phyloP scores from a whole-genome alignment of 1,140 invertebrate genomes.

The Platyscapa corneri region DNA sequence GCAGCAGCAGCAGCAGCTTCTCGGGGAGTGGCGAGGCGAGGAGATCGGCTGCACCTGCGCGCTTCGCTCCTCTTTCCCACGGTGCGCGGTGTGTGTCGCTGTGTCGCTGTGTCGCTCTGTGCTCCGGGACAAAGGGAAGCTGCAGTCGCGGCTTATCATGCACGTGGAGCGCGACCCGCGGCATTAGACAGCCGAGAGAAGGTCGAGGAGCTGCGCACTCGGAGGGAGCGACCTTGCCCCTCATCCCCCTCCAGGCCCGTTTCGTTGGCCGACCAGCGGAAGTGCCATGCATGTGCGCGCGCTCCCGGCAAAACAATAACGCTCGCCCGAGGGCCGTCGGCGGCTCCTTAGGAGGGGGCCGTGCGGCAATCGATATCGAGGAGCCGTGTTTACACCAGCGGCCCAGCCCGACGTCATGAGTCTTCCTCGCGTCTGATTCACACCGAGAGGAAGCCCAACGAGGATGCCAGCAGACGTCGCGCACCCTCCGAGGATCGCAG shows the following conservation, averaged over 20 bases:
- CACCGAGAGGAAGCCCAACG: not conserved
- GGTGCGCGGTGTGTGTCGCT: not conserved
- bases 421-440: not conserved
- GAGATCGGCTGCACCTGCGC: too few relatives aligned
- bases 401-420: not conserved
- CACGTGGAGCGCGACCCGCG: not conserved
- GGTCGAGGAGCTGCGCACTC: not conserved
- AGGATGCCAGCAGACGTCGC: constrained; percentile 39
- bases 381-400: constrained; percentile 1
- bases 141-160: not conserved
- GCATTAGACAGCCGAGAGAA: too few relatives aligned
- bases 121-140: not conserved
- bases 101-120: not conserved
- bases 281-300: not conserved
- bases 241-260: too few relatives aligned
- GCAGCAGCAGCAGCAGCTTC: too few relatives aligned
- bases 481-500: constrained; percentile 23
- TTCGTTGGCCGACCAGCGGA: not conserved
- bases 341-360: not conserved
- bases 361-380: not conserved
- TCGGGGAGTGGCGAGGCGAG: too few relatives aligned
- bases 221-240: not conserved
- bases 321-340: too few relatives aligned
- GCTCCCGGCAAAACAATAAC: not conserved
- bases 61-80: too few relatives aligned